A percentile compares a stretch with the other conserved stretches of the same genome.
phyloP scores from a whole-genome alignment of 2,888 invertebrate species.

The Drosophila testacea region DNA sequence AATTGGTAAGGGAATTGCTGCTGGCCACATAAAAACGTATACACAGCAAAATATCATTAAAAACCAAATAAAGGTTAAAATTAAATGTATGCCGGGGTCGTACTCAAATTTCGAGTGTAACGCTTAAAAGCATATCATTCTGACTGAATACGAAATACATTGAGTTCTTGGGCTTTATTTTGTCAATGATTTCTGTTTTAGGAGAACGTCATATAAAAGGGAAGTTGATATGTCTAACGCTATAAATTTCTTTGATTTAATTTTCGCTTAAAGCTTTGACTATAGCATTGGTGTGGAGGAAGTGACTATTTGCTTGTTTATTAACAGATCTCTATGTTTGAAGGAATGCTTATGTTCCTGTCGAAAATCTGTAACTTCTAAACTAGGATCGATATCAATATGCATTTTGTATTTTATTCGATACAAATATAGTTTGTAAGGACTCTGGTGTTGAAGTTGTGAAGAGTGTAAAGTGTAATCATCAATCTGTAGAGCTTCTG shows the following conservation, averaged over 20 bases:
- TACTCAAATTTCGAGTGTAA: conserved; percentile 4
- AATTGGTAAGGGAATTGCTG: conserved; percentile 53
- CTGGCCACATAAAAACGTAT: conserved; percentile 20
- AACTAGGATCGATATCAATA: no score
- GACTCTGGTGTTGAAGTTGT: no score
- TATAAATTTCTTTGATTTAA: not conserved
- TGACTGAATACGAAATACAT: not conserved
- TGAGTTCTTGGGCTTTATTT: not conserved
- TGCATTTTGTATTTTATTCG: no score
- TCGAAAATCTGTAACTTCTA: no score
- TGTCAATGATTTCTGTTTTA: not conserved
- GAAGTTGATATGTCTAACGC: not conserved
- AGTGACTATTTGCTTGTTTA: no score
- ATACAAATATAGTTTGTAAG: no score
- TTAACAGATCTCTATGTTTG: no score
- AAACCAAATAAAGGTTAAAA: conserved; percentile 31
- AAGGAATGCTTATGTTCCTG: no score
- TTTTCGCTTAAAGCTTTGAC: not conserved
- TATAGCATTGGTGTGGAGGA: no score
- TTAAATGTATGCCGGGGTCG: conserved; percentile 7
- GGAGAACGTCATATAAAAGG: not conserved
- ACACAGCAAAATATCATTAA: conserved; percentile 38
- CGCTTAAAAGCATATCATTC: conserved; percentile 4
- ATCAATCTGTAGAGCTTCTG: not conserved
- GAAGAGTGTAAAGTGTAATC: no score